Conservation (phyloP, 2,888 invertebrate species). For the Phasia obesa region DNA sequence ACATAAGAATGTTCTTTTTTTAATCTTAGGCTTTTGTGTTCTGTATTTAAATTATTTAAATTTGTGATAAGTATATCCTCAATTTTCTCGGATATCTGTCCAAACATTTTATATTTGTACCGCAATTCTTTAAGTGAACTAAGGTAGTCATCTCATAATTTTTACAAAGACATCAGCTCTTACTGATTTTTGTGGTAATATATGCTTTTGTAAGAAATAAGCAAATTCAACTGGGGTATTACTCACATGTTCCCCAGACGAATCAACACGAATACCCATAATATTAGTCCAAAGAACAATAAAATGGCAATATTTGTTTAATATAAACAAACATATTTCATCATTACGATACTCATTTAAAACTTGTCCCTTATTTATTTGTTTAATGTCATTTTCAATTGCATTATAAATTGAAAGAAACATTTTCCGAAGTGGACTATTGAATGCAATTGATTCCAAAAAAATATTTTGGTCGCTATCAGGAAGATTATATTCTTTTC, state of each 20-base stretch:
- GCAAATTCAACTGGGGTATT: neutral
- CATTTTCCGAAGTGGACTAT: neutral
- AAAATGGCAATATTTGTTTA: neutral
- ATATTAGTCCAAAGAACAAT: slow-evolving; percentile 23
- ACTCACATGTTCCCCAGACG: slow-evolving; percentile 23
- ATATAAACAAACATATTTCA: too few relatives aligned
- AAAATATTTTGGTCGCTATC: neutral
- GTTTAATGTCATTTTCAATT: neutral
- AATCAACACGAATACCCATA: slow-evolving; percentile 25
- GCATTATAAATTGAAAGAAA: neutral
- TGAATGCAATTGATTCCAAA: neutral
- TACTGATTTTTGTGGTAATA: slow-evolving; percentile 4
- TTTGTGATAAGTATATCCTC: neutral
- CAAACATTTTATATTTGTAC: neutral
- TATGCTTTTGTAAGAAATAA: too few relatives aligned
- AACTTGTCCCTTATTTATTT: neutral
- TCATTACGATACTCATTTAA: too few relatives aligned
- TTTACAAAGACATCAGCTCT: slow-evolving; percentile 25
- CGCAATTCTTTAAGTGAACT: slow-evolving; percentile 11
- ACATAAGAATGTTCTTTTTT: too few relatives aligned
- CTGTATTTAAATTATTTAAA: neutral
- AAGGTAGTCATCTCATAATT: slow-evolving; percentile 7
- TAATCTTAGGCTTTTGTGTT: too few relatives aligned
- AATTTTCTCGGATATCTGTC: neutral
- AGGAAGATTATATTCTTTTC: neutral